phyloP scores from a whole-genome alignment of 2,113 vertebrate species.

The Dasyornis broadbenti region DNA sequence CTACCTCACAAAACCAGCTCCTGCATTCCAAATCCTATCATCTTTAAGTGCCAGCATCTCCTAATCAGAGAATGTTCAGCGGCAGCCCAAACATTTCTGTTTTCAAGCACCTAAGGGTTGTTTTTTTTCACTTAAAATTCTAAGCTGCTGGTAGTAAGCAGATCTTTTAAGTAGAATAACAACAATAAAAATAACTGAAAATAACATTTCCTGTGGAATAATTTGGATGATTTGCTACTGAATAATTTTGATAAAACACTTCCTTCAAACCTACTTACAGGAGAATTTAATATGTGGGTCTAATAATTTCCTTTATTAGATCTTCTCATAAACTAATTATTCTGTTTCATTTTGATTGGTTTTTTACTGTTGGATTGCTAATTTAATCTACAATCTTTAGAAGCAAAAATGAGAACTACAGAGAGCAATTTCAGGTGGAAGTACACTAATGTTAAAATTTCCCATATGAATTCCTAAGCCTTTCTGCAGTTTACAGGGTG shows the following conservation, averaged over 20 bases:
- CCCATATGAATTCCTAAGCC: constrained; percentile 1
- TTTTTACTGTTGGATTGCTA: background rate
- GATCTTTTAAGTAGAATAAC: background rate
- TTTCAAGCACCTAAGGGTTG: background rate
- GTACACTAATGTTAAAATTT: background rate
- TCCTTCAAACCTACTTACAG: background rate
- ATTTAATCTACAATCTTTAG: background rate
- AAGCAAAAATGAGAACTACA: background rate
- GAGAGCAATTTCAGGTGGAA: background rate
- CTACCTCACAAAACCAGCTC: background rate
- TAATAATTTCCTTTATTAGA: background rate
- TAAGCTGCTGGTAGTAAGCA: background rate
- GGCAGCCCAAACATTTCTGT: background rate
- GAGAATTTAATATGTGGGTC: background rate
- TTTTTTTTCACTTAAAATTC: background rate
- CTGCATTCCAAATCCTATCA: background rate
- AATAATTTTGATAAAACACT: background rate
- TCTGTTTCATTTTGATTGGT: background rate
- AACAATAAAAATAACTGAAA: background rate
- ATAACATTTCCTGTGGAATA: background rate
- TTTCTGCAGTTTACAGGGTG: background rate
- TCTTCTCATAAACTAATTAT: background rate
- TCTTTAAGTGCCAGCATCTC: background rate
- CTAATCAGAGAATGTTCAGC: background rate
- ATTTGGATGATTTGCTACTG: background rate